Evolutionary conservation across 2,888 invertebrate species (phyloP).

Genomic region (Platycheirus albimanus): DNA sequence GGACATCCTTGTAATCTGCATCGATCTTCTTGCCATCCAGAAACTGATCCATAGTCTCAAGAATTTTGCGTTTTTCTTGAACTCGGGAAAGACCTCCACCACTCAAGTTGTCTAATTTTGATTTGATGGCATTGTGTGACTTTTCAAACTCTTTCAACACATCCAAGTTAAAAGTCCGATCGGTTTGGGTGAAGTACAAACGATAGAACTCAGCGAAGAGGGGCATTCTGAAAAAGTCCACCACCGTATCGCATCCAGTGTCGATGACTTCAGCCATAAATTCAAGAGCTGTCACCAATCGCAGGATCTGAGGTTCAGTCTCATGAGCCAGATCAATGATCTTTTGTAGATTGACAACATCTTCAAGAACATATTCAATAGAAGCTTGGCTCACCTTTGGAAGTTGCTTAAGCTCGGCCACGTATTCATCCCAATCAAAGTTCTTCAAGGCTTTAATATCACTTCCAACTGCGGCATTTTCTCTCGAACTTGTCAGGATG

Average conservation of each 20-base stretch:
- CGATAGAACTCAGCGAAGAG: constrained; percentile 68
- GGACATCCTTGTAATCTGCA: constrained; percentile 47
- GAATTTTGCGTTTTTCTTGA: constrained; percentile 51
- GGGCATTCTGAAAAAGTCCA: constrained; percentile 57
- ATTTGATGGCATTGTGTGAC: constrained; percentile 44
- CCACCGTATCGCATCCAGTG: constrained; percentile 56
- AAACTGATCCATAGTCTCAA: constrained; percentile 46
- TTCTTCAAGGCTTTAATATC: constrained; percentile 54
- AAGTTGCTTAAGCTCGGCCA: constrained; percentile 53
- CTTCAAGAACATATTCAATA: constrained; percentile 58
- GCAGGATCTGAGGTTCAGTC: constrained; percentile 47
- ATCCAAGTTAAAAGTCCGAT: constrained; percentile 55
- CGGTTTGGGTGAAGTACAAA: constrained; percentile 53
- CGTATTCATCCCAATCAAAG: constrained; percentile 66
- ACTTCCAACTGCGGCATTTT: constrained; percentile 23
- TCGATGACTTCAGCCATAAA: constrained; percentile 62
- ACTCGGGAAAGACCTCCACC: constrained; percentile 30
- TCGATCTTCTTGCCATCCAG: constrained; percentile 50
- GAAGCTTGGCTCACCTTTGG: constrained; percentile 35
- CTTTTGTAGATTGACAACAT: constrained; percentile 57
- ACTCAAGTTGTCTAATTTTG: constrained; percentile 38
- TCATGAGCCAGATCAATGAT: constrained; percentile 58
- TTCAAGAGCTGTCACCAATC: constrained; percentile 57
- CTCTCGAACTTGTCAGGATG: constrained; percentile 48
- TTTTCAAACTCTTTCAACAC: constrained; percentile 64